phyloP scores from a whole-genome alignment of 2,113 vertebrate species.

The Steatornis caripensis region DNA sequence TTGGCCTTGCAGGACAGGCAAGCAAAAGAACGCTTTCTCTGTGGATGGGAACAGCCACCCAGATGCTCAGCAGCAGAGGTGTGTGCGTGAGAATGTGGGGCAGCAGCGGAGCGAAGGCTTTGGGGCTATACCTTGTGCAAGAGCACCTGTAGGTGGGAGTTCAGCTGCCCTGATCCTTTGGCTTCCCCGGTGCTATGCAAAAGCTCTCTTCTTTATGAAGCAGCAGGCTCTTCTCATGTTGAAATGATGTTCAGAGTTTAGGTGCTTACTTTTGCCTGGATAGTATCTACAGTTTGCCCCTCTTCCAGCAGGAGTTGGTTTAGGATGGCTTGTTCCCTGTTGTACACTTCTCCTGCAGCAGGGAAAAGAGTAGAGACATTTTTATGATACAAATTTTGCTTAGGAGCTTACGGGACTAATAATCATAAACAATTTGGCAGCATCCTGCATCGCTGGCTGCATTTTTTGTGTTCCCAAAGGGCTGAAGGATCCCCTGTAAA shows the following conservation, averaged over 20 bases:
- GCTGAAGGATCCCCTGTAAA: conserved; percentile 11
- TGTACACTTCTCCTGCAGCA: neutral
- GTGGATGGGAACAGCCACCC: neutral
- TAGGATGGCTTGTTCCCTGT: neutral
- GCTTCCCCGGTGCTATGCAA: neutral
- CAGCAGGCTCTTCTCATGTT: neutral
- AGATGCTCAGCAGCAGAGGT: neutral
- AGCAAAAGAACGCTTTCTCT: neutral
- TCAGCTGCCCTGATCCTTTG: neutral
- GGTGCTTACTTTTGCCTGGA: neutral
- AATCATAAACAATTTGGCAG: conserved; percentile 32
- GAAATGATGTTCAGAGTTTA: neutral
- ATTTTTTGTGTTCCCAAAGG: neutral
- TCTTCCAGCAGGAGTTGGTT: neutral
- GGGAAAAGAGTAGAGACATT: neutral
- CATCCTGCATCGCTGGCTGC: neutral
- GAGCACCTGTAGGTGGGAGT: neutral
- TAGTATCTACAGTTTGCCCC: neutral
- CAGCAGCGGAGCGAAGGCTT: neutral
- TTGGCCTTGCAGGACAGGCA: neutral
- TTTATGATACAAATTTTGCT: neutral
- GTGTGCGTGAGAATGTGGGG: too few relatives aligned
- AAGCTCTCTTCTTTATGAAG: neutral
- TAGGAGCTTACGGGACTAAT: neutral
- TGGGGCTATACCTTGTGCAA: neutral